Percentiles rank a stretch among this genome's conserved stretches.
Evolutionary conservation across 2,113 vertebrate species (phyloP).

Genomic region (Pteropus alecto): DNA sequence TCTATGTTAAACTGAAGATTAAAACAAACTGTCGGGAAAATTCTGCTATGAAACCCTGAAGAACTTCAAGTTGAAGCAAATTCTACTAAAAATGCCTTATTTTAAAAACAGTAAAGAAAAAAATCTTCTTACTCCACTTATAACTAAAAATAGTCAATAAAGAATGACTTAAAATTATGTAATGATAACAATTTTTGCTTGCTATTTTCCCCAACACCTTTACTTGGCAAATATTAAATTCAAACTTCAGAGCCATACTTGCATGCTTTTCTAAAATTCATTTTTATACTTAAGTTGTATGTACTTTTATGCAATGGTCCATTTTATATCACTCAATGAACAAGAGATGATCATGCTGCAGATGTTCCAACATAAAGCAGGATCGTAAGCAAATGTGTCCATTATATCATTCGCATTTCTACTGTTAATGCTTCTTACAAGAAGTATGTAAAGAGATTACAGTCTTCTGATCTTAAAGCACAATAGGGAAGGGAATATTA

Average conservation of each 20-base stretch:
- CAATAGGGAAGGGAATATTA: accelerated
- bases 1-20: neutral
- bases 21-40: constrained; percentile 1
- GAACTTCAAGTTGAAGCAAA: neutral
- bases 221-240: neutral
- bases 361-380: neutral
- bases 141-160: neutral
- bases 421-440: neutral
- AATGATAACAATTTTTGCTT: neutral
- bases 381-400: neutral
- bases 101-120: neutral
- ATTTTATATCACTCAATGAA: neutral
- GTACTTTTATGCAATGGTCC: neutral
- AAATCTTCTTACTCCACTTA: neutral
- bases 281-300: neutral
- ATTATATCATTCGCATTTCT: neutral
- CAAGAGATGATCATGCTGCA: neutral
- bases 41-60: neutral
- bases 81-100: neutral
- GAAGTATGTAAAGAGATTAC: neutral
- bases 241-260: neutral
- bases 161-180: neutral
- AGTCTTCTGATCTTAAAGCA: constrained; percentile 52
- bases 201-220: neutral
- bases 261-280: neutral